A percentile compares a stretch with the other conserved stretches of the same genome.
Conservation (phyloP, 2,888 invertebrate species). For the Galeopsomyia nigrocyanea region DNA sequence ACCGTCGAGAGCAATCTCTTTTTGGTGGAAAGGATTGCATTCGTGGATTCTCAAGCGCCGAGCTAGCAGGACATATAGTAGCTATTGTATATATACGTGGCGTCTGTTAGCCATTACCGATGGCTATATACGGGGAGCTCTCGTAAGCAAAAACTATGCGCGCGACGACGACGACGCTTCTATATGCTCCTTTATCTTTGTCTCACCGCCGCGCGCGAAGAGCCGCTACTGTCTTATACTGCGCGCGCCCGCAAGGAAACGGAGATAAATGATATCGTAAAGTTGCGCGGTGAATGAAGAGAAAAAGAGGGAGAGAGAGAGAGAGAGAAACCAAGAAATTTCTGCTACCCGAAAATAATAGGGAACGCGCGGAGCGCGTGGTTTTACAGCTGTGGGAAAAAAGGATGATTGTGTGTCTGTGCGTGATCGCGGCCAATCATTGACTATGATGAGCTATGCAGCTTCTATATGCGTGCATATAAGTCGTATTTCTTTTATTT, state of each 20-base stretch:
- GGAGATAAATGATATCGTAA: slow-evolving; percentile 42
- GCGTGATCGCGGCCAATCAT: slow-evolving; percentile 16
- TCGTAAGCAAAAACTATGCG: slow-evolving; percentile 37
- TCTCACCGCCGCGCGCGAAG: not conserved
- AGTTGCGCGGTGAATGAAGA: not conserved
- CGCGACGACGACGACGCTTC: slow-evolving; percentile 13
- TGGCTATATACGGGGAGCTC: slow-evolving; percentile 34
- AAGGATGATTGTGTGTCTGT: slow-evolving; percentile 12
- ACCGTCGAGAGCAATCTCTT: not conserved
- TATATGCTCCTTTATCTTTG: slow-evolving; percentile 37
- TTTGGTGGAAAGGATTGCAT: slow-evolving; percentile 54
- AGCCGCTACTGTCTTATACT: too few species aligned
- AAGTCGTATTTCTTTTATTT: too few species aligned
- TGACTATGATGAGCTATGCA: not conserved
- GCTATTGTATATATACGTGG: slow-evolving; percentile 17
- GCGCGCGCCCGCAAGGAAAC: not conserved
- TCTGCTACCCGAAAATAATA: slow-evolving; percentile 18
- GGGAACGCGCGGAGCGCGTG: slow-evolving; percentile 7
- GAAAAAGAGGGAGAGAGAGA: slow-evolving; percentile 11
- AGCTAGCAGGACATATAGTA: not conserved
- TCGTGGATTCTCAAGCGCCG: slow-evolving; percentile 53
- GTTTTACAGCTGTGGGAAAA: slow-evolving; percentile 32
- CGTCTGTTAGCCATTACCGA: slow-evolving; percentile 34
- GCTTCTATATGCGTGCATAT: too few species aligned
- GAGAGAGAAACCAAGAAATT: slow-evolving; percentile 13